A percentile compares a stretch with the other conserved stretches of the same genome.
Conservation (phyloP, 2,888 invertebrate species). For the Ellobium chinense region DNA sequence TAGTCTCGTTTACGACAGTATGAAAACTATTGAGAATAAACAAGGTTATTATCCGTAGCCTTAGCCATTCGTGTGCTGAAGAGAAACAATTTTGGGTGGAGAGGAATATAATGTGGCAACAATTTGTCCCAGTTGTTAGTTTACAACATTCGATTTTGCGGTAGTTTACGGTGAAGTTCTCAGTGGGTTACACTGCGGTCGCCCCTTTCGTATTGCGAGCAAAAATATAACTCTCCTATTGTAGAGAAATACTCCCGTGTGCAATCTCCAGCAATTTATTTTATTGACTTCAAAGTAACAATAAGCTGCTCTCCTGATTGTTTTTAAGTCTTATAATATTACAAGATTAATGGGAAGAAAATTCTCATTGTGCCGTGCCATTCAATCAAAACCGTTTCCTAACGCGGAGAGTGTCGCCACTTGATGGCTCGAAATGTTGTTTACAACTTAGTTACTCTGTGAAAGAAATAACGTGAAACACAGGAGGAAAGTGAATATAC, state of each 20-base stretch:
- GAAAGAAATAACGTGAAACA: conserved; percentile 3
- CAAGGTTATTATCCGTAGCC: too few species aligned
- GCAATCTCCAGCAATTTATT: too few species aligned
- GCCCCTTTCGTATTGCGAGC: conserved; percentile 26
- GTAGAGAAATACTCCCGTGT: neutral
- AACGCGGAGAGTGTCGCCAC: conserved; percentile 41
- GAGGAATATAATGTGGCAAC: too few species aligned
- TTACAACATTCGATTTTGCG: too few species aligned
- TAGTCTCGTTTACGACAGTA: too few species aligned
- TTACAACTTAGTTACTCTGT: conserved; percentile 34
- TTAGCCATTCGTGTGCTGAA: too few species aligned
- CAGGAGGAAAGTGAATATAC: neutral
- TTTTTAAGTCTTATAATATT: too few species aligned
- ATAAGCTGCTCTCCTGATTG: too few species aligned
- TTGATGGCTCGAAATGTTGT: conserved; percentile 39
- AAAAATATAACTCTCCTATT: conserved; percentile 11
- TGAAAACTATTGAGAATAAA: too few species aligned
- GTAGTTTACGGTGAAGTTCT: conserved; percentile 18
- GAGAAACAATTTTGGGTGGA: too few species aligned
- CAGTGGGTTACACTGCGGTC: conserved; percentile 41
- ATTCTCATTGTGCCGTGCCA: neutral
- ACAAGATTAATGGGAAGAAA: neutral
- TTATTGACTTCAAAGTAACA: too few species aligned
- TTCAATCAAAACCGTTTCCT: conserved; percentile 34
- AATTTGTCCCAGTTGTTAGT: too few species aligned